These are phyloP conservation scores for Odontamblyopus rebecca DNA, from an alignment of 2,797 vertebrate genomes.

Conservation along the genomic window DNA sequence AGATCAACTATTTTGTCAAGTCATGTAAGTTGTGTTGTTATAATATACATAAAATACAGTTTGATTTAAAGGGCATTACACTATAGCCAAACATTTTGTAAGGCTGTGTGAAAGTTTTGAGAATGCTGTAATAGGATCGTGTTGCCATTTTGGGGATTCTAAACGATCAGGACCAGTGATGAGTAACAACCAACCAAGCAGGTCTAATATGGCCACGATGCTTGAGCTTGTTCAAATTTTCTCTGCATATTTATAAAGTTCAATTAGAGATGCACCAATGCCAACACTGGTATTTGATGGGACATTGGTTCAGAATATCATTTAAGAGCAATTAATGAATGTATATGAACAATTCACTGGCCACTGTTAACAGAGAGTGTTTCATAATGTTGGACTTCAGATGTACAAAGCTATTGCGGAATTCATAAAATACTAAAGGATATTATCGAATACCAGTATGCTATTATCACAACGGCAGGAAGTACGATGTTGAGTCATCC, in stretches of 20 bases:
- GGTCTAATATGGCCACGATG: conserved; percentile 40
- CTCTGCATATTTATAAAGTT: conserved; percentile 18
- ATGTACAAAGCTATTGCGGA: too few relatives aligned
- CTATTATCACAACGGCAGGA: too few relatives aligned
- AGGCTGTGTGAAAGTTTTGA: background rate
- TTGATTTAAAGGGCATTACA: background rate
- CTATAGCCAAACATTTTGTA: background rate
- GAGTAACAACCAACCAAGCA: conserved; percentile 39
- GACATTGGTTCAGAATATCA: background rate
- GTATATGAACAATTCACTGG: background rate
- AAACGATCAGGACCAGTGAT: conserved; percentile 22
- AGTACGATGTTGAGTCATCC: too few relatives aligned
- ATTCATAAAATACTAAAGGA: too few relatives aligned
- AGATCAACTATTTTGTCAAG: too few relatives aligned
- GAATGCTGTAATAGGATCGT: background rate
- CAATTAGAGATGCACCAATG: background rate
- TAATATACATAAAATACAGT: too few relatives aligned
- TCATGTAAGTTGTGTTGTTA: too few relatives aligned
- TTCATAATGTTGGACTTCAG: background rate
- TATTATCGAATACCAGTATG: too few relatives aligned
- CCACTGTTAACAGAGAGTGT: background rate
- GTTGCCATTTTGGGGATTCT: conserved; percentile 18
- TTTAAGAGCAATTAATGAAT: background rate
- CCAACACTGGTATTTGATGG: background rate
- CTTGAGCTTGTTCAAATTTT: conserved; percentile 47